Evolutionary conservation across 2,888 invertebrate genomes (phyloP).

Genomic region (Doris montereyensis): DNA sequence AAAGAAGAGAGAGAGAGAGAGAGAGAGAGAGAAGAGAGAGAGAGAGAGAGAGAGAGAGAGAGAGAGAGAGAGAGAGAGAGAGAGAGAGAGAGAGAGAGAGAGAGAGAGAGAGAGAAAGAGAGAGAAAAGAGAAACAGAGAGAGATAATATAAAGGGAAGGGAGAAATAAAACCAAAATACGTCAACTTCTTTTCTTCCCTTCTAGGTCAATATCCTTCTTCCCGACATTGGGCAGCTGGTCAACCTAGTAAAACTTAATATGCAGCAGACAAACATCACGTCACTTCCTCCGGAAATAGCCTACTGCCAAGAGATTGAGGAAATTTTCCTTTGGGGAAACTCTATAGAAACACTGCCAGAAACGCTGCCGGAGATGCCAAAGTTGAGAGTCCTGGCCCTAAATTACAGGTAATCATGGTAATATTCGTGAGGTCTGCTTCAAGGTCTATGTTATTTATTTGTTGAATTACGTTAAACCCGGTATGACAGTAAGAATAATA

Average conservation of each 20-base stretch:
- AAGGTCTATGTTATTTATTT: too few relatives aligned
- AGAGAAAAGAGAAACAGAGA: too few relatives aligned
- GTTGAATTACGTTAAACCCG: too few relatives aligned
- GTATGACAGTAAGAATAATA: too few relatives aligned
- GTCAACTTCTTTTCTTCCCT: constrained; percentile 46
- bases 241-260: constrained; percentile 64
- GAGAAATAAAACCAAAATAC: not conserved
- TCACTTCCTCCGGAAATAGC: constrained; percentile 72
- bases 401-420: constrained; percentile 60
- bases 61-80: too few relatives aligned
- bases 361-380: constrained; percentile 69
- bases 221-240: constrained; percentile 68
- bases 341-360: constrained; percentile 71
- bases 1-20: too few relatives aligned
- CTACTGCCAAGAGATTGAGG: constrained; percentile 71
- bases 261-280: constrained; percentile 70
- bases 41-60: too few relatives aligned
- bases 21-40: too few relatives aligned
- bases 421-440: too few relatives aligned
- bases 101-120: too few relatives aligned
- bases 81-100: too few relatives aligned
- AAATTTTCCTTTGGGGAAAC: constrained; percentile 71
- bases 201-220: constrained; percentile 67
- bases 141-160: too few relatives aligned
- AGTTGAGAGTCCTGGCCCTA: constrained; percentile 65